These are phyloP conservation scores for Temnothorax longispinosus DNA, from an alignment of 1,140 invertebrate genomes.

Conservation along the genomic window DNA sequence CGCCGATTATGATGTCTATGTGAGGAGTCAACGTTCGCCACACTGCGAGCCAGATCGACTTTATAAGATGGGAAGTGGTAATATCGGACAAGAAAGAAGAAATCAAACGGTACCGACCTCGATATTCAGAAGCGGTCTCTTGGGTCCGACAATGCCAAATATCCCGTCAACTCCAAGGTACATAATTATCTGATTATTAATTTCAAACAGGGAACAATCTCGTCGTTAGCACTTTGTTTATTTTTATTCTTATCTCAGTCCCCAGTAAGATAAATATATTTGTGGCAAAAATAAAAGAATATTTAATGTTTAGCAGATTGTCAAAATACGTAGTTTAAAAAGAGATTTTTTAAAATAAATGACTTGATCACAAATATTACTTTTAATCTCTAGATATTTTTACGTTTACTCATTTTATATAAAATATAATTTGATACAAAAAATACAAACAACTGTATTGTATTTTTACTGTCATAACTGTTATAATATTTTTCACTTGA, in stretches of 20 bases:
- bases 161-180: conserved; percentile 43
- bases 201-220: conserved; percentile 16
- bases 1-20: conserved; percentile 88
- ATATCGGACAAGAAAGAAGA: background rate
- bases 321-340: background rate
- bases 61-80: conserved; percentile 32
- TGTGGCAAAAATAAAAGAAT: background rate
- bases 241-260: conserved; percentile 8
- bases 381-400: background rate
- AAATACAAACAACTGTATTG: background rate
- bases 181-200: conserved; percentile 14
- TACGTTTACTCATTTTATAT: background rate
- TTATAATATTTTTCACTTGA: background rate
- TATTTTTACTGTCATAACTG: background rate
- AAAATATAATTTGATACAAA: background rate
- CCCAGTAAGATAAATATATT: conserved; percentile 9
- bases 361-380: background rate
- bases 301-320: background rate
- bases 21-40: conserved; percentile 75
- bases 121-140: conserved; percentile 37
- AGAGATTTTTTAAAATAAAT: conserved; percentile 1
- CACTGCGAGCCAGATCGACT: conserved; percentile 68
- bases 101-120: conserved; percentile 29
- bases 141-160: conserved; percentile 35
- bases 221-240: conserved; percentile 30